Percentiles rank a stretch among this genome's conserved stretches.
These are phyloP conservation scores for Drosophila rellima DNA, from an alignment of 2,888 invertebrate genomes.

Conservation along the genomic window DNA sequence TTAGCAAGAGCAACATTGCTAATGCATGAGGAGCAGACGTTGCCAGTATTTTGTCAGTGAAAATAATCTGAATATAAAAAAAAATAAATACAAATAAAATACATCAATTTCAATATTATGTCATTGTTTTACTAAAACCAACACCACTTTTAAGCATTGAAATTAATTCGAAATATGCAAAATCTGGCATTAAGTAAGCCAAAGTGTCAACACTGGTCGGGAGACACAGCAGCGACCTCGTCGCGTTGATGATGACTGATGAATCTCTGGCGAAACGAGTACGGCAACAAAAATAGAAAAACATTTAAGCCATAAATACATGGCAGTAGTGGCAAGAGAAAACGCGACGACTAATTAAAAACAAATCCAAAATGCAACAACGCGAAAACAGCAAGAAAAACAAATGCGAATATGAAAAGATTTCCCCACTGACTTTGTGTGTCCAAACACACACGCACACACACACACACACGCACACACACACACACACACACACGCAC, in stretches of 20 bases:
- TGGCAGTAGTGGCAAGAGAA: conserved; percentile 42
- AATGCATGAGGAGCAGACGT: conserved; percentile 39
- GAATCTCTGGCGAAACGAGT: conserved; percentile 22
- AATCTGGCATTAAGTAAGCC: not conserved
- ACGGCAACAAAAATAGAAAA: conserved; percentile 14
- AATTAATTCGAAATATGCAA: too few species aligned
- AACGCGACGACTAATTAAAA: conserved; percentile 65
- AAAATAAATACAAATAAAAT: too few species aligned
- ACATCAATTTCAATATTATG: too few species aligned
- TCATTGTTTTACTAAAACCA: too few species aligned
- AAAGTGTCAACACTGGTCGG: not conserved
- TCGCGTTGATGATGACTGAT: conserved; percentile 10
- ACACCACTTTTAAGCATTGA: too few species aligned
- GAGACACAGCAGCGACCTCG: conserved; percentile 27
- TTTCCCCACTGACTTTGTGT: conserved; percentile 52
- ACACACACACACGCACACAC: conserved; percentile 12
- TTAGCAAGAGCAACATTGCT: conserved; percentile 75
- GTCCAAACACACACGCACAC: conserved; percentile 23
- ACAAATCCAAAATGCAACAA: conserved; percentile 67
- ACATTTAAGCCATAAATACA: conserved; percentile 22
- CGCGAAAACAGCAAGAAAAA: conserved; percentile 33
- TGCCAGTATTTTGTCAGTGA: not conserved
- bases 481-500: conserved; percentile 6
- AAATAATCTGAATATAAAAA: too few species aligned
- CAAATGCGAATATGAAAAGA: conserved; percentile 38